These are phyloP conservation scores for Triplophysa siluroides DNA, from an alignment of 2,113 vertebrate species.

Conservation along the genomic window DNA sequence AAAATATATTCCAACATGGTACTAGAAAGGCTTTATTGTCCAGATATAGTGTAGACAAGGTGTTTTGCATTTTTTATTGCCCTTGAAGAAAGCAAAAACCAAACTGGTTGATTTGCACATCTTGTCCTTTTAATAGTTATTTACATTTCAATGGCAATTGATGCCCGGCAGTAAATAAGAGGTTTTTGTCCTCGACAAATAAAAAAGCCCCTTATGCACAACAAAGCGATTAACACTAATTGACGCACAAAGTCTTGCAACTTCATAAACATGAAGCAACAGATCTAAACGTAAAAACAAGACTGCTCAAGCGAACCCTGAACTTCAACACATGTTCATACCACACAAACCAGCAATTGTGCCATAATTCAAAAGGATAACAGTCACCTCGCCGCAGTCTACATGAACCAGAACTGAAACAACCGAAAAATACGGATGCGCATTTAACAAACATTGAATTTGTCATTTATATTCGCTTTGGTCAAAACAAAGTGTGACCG, in stretches of 20 bases:
- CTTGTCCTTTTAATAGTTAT: no score
- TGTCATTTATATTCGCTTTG: slow-evolving; percentile 51
- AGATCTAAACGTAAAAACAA: slow-evolving; percentile 5
- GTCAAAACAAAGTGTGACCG: slow-evolving; percentile 56
- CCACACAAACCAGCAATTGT: slow-evolving; percentile 55
- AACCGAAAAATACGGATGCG: slow-evolving; percentile 38
- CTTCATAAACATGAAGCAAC: slow-evolving; percentile 28
- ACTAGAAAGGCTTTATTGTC: no score
- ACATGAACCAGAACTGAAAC: slow-evolving; percentile 42
- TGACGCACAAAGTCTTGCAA: neutral
- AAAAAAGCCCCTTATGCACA: neutral
- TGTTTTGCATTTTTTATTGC: no score
- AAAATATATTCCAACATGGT: no score
- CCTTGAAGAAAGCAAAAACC: no score
- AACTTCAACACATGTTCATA: slow-evolving; percentile 52
- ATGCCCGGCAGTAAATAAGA: no score
- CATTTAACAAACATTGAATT: slow-evolving; percentile 62
- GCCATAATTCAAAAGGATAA: slow-evolving; percentile 59
- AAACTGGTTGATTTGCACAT: no score
- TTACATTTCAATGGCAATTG: no score
- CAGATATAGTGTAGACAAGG: no score
- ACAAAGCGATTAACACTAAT: neutral
- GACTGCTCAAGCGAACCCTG: slow-evolving; percentile 37
- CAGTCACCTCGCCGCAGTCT: slow-evolving; percentile 58
- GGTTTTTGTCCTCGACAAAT: neutral